Percentiles rank a stretch among this genome's conserved stretches.
phyloP scores from a whole-genome alignment of 2,113 vertebrate genomes.

The Amblyornis subalaris region DNA sequence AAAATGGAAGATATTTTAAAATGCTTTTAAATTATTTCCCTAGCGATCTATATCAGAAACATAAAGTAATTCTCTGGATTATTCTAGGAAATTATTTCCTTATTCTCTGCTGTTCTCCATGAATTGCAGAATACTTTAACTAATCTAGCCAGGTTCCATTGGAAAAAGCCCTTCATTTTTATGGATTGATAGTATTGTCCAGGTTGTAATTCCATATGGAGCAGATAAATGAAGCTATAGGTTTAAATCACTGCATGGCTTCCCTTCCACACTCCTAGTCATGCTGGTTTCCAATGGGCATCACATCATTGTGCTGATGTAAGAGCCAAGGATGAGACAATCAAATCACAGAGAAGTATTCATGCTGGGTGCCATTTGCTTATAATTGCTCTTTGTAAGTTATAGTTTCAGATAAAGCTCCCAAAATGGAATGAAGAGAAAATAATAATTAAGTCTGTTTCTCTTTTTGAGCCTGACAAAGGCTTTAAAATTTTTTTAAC shows the following conservation, averaged over 20 bases:
- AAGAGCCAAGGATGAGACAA: constrained; percentile 66
- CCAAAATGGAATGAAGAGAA: constrained; percentile 68
- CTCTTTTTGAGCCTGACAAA: constrained; percentile 64
- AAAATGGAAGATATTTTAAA: constrained; percentile 79
- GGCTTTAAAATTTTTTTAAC: constrained; percentile 22
- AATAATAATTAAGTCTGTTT: constrained; percentile 67
- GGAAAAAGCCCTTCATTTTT: constrained; percentile 60
- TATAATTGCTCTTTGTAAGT: constrained; percentile 75
- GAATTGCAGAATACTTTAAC: constrained; percentile 65
- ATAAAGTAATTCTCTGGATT: constrained; percentile 74
- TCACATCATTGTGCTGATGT: constrained; percentile 68
- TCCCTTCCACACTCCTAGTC: constrained; percentile 30
- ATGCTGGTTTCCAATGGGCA: constrained; percentile 62
- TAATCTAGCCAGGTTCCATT: constrained; percentile 49
- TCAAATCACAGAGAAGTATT: constrained; percentile 67
- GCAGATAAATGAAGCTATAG: constrained; percentile 50
- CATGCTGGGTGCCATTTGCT: constrained; percentile 74
- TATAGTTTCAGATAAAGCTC: constrained; percentile 74
- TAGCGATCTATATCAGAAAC: constrained; percentile 75
- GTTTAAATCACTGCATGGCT: constrained; percentile 69
- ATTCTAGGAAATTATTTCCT: constrained; percentile 75
- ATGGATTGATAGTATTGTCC: constrained; percentile 57
- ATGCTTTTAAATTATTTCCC: constrained; percentile 83
- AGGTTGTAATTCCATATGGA: constrained; percentile 57
- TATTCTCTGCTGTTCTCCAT: constrained; percentile 47